A percentile compares a stretch with the other conserved stretches of the same genome.
Evolutionary conservation across 2,888 invertebrate species (phyloP).

Genomic region (Caenorhabditis sinica): DNA sequence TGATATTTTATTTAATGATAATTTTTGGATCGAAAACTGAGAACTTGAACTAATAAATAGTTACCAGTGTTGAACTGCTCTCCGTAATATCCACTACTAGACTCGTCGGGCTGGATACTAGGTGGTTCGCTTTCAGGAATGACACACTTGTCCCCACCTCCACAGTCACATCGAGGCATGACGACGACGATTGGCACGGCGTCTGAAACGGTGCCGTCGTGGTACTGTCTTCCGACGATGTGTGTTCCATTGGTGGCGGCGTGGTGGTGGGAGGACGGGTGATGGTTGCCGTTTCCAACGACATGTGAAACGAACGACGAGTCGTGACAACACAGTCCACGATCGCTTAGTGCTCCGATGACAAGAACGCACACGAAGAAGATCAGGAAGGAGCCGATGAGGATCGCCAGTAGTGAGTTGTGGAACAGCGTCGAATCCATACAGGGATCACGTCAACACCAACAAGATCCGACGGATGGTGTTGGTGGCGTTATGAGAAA

Average conservation of each 20-base stretch:
- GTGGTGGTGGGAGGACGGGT: constrained; percentile 25
- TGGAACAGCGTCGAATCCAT: constrained; percentile 82
- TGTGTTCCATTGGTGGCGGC: constrained; percentile 55
- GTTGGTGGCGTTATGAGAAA: constrained; percentile 6
- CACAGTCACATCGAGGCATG: constrained; percentile 65
- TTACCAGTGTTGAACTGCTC: constrained; percentile 67
- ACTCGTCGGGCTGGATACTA: constrained; percentile 64
- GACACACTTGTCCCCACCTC: constrained; percentile 53
- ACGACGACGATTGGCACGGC: constrained; percentile 58
- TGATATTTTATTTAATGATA: background rate
- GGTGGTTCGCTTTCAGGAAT: constrained; percentile 44
- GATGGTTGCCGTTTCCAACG: constrained; percentile 30
- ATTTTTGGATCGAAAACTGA: background rate
- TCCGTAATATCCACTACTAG: constrained; percentile 66
- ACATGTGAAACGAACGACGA: constrained; percentile 60
- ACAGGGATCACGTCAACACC: constrained; percentile 35
- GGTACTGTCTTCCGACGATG: constrained; percentile 59
- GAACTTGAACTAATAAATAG: background rate
- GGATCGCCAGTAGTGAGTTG: constrained; percentile 78
- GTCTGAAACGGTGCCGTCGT: constrained; percentile 48
- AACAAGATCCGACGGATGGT: constrained; percentile 29
- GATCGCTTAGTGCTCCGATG: constrained; percentile 79
- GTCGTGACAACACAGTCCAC: constrained; percentile 78
- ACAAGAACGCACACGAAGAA: constrained; percentile 82
- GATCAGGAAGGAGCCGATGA: constrained; percentile 80